A percentile compares a stretch with the other conserved stretches of the same genome.
Conservation (phyloP, 2,888 invertebrate species). For the Allacma fusca region DNA sequence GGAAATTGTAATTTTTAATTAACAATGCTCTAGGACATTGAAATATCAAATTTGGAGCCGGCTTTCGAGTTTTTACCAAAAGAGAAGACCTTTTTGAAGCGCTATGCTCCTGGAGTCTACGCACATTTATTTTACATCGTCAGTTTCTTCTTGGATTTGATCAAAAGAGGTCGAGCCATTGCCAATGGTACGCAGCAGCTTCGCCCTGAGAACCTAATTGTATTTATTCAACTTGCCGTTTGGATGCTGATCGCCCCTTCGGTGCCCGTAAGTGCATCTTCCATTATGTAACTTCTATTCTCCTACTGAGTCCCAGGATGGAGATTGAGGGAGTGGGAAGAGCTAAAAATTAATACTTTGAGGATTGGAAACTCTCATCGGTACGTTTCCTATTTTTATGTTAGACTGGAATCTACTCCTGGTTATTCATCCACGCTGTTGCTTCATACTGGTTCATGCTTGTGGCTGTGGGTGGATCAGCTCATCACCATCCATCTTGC, state of each 20-base stretch:
- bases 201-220: conserved; percentile 55
- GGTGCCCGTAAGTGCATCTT: conserved; percentile 16
- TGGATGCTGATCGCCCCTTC: conserved; percentile 43
- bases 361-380: too few species aligned
- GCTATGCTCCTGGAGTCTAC: conserved; percentile 69
- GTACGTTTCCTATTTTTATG: too few species aligned
- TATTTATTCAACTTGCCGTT: conserved; percentile 49
- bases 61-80: conserved; percentile 73
- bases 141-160: conserved; percentile 51
- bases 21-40: conserved; percentile 58
- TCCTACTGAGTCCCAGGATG: too few species aligned
- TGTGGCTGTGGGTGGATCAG: conserved; percentile 73
- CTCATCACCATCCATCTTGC: conserved; percentile 80
- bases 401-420: conserved; percentile 45
- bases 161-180: conserved; percentile 42
- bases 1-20: too few species aligned
- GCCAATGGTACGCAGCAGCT: conserved; percentile 43
- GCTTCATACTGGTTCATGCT: conserved; percentile 65
- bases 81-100: conserved; percentile 67
- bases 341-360: too few species aligned
- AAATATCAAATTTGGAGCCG: conserved; percentile 65
- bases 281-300: too few species aligned
- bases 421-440: conserved; percentile 51
- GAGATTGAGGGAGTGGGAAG: too few species aligned
- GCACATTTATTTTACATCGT: conserved; percentile 65